Conservation (phyloP, 2,888 invertebrate species). For the Caenorhabditis becei region DNA sequence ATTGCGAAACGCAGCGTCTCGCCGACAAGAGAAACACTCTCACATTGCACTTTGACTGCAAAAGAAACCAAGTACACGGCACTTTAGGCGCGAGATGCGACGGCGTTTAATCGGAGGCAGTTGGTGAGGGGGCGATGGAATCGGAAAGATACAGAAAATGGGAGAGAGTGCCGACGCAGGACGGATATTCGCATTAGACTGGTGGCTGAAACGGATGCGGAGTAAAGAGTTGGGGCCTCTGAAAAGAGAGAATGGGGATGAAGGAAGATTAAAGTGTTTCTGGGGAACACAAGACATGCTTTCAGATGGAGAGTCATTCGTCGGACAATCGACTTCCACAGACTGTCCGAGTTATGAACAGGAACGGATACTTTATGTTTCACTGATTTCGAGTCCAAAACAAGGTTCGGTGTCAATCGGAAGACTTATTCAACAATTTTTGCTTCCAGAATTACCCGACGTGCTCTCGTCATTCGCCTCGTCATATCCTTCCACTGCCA, state of each 20-base stretch:
- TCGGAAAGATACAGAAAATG: neutral
- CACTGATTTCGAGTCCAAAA: slow-evolving; percentile 16
- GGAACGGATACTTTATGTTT: slow-evolving; percentile 34
- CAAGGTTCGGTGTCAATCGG: slow-evolving; percentile 11
- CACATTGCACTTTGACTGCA: slow-evolving; percentile 38
- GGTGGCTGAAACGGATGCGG: neutral
- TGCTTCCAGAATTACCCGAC: slow-evolving; percentile 24
- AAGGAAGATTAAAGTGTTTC: too few species aligned
- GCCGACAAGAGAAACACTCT: neutral
- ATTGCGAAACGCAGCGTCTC: slow-evolving; percentile 55
- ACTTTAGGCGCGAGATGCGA: slow-evolving; percentile 12
- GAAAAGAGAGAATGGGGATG: neutral
- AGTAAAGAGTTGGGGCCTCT: neutral
- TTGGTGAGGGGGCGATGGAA: slow-evolving; percentile 28
- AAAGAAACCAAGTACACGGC: slow-evolving; percentile 27
- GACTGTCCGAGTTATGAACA: slow-evolving; percentile 1
- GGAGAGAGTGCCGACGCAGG: neutral
- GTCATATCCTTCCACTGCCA: slow-evolving; percentile 10
- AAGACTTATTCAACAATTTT: neutral
- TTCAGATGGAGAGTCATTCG: slow-evolving; percentile 46
- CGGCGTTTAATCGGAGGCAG: slow-evolving; percentile 14
- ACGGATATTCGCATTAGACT: slow-evolving; percentile 4
- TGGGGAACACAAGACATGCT: too few species aligned
- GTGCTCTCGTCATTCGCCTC: neutral
- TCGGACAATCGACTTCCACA: neutral